Evolutionary conservation across 2,113 vertebrate species (phyloP).

Genomic region (Chaetops frenatus): DNA sequence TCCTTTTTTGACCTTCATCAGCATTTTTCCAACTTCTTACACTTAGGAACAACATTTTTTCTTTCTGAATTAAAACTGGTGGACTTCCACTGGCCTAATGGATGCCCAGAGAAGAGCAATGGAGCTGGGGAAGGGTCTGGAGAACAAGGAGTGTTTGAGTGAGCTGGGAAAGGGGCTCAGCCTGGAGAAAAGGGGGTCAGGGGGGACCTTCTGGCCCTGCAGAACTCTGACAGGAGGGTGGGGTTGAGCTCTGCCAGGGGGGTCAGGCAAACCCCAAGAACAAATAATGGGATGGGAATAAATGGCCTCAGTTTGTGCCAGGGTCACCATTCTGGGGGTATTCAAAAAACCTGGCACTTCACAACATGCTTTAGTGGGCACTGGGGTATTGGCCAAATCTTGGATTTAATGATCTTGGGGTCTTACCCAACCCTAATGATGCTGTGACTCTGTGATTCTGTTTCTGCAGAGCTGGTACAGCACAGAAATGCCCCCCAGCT

Average conservation of each 20-base stretch:
- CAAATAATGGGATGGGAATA: background rate
- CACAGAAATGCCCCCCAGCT: background rate
- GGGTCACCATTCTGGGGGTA: background rate
- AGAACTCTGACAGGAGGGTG: no score
- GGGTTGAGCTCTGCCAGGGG: no score
- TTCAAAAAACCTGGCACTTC: accelerated
- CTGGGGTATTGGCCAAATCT: background rate
- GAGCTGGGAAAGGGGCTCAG: background rate
- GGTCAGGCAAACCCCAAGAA: no score
- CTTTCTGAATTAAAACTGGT: background rate
- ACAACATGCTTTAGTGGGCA: background rate
- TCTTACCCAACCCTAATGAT: accelerated
- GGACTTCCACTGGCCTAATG: background rate
- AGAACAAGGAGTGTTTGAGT: accelerated
- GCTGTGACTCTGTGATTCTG: background rate
- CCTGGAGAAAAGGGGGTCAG: background rate
- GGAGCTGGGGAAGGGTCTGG: background rate
- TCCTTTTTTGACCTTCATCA: background rate
- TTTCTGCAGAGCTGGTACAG: background rate
- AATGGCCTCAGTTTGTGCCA: background rate
- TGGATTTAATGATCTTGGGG: background rate
- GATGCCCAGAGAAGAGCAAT: background rate
- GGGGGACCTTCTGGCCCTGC: no score
- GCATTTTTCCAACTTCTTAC: background rate
- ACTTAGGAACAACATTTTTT: background rate